Base-by-base conservation (phyloP, 2,888 invertebrate genomes). In the Cremastinae sp. region DNA sequence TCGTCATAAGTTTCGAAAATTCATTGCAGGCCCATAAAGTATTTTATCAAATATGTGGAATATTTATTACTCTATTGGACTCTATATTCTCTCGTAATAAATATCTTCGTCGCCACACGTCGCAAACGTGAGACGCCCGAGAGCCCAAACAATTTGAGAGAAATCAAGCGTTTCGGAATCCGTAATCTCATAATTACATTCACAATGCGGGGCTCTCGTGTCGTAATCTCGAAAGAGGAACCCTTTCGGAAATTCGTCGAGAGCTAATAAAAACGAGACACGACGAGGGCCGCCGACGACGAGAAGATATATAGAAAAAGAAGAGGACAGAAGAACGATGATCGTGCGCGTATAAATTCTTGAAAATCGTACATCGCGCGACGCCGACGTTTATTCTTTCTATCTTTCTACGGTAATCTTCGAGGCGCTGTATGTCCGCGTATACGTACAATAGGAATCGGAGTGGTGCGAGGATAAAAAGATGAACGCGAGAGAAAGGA, bases 111-210 rank as follows among this genome's bases (percentile, higher is more conserved):
- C 5, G 5, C 28, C 28, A 36, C 28, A 36, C 1, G 9, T 36
- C 12, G 8, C 10, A 34, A 53, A 0, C 3, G 22, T n/a, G 28
- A n/a, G n/a, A 65, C 18, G 34, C 22, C 28, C 12, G 20, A 36
- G 34, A 47, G 20, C 28, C 20, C 45, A 10, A 34, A 54, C 41
- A 22, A 53, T 53, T 49, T 49, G 49, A 51, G 38, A 20, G 51
- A 14, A 41, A 58, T 38, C 68, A 49, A 2, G 28, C 28, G 28
- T 5, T 28, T 28, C 49, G 7, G 34, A 66, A 66, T 41, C 10
- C 16, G 41, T 28, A 9, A 49, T 58, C 73, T 69, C 53, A 53
- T 51, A 73, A 66, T 66, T 16, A 66, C 45, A 66, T 53, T 45
- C 61, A 36, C 47, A 74, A 28, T 62, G 47, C 45, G 16, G 16